Conservation (phyloP, 2,888 invertebrate genomes). For the Nowickia ferox region DNA sequence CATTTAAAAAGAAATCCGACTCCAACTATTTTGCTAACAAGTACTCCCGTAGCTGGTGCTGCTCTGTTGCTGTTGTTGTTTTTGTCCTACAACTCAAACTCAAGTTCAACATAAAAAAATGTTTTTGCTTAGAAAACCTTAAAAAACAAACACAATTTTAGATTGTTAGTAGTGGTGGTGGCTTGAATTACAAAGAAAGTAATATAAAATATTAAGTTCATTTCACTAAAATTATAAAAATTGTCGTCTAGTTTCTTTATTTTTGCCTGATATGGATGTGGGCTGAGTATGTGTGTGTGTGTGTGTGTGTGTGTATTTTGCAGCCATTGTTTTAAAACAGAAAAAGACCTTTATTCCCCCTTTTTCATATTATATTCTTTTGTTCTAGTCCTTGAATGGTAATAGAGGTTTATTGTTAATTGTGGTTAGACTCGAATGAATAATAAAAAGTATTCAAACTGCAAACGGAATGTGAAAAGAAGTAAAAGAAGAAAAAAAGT, state of each 20-base stretch:
- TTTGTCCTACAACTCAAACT: constrained; percentile 42
- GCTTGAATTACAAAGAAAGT: constrained; percentile 59
- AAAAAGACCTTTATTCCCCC: constrained; percentile 34
- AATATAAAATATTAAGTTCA: constrained; percentile 71
- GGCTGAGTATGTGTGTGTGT: not conserved
- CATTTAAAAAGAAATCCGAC: constrained; percentile 44
- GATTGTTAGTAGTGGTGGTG: constrained; percentile 38
- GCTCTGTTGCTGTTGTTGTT: not conserved
- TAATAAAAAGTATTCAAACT: constrained; percentile 54
- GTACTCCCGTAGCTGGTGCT: constrained; percentile 5
- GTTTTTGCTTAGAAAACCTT: constrained; percentile 15
- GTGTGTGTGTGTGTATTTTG: not conserved
- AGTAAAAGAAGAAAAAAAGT: not conserved
- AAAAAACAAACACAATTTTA: constrained; percentile 30
- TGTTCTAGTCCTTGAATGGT: constrained; percentile 66
- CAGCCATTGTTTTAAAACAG: constrained; percentile 38
- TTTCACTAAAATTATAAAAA: constrained; percentile 68
- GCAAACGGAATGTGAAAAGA: constrained; percentile 52
- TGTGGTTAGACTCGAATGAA: constrained; percentile 62
- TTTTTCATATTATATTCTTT: constrained; percentile 35
- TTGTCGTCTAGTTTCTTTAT: constrained; percentile 57
- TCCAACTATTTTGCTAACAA: constrained; percentile 32
- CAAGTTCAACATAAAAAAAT: constrained; percentile 58
- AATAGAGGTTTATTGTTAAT: constrained; percentile 72
- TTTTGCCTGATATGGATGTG: constrained; percentile 7